Evolutionary conservation across 1,140 invertebrate species (phyloP).

Genomic region (Zophobas atratus): DNA sequence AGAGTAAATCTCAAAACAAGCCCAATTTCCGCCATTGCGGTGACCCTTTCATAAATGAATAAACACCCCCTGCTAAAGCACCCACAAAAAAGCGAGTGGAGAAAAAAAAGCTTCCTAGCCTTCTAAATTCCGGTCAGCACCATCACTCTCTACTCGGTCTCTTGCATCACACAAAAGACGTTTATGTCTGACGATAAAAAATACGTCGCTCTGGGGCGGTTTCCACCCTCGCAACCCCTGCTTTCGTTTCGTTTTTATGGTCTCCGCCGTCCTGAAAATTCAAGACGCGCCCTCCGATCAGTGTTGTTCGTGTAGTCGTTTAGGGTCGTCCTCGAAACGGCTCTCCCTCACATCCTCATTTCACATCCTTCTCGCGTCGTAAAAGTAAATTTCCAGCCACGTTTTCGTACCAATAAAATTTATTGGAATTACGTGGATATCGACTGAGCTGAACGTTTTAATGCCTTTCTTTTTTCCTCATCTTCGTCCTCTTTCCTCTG

Average conservation of each 20-base stretch:
- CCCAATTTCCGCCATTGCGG: not conserved
- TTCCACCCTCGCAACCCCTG: slow-evolving; percentile 4
- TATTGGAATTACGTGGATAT: slow-evolving; percentile 65
- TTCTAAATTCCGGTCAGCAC: slow-evolving; percentile 29
- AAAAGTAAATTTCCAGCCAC: slow-evolving; percentile 62
- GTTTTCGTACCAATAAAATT: slow-evolving; percentile 63
- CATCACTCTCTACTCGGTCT: slow-evolving; percentile 21
- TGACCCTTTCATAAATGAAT: slow-evolving; percentile 12
- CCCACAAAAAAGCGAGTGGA: not conserved
- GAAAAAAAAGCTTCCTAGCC: not conserved
- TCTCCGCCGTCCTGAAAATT: slow-evolving; percentile 35
- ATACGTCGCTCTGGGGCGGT: slow-evolving; percentile 7
- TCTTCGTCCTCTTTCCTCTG: slow-evolving; percentile 18
- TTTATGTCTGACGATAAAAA: slow-evolving; percentile 33
- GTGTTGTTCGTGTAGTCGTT: slow-evolving; percentile 42
- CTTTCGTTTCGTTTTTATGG: slow-evolving; percentile 40
- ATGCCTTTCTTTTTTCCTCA: slow-evolving; percentile 35
- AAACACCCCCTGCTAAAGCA: not conserved
- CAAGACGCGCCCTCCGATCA: slow-evolving; percentile 41
- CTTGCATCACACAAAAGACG: slow-evolving; percentile 31
- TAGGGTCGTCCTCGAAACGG: slow-evolving; percentile 41
- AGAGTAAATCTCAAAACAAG: not conserved
- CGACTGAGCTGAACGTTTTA: slow-evolving; percentile 50
- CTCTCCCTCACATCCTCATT: slow-evolving; percentile 44
- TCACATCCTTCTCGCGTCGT: slow-evolving; percentile 59